Base-by-base conservation (phyloP, 92 coral and sea anemone genomes). In the Epizoanthus ramosus region DNA sequence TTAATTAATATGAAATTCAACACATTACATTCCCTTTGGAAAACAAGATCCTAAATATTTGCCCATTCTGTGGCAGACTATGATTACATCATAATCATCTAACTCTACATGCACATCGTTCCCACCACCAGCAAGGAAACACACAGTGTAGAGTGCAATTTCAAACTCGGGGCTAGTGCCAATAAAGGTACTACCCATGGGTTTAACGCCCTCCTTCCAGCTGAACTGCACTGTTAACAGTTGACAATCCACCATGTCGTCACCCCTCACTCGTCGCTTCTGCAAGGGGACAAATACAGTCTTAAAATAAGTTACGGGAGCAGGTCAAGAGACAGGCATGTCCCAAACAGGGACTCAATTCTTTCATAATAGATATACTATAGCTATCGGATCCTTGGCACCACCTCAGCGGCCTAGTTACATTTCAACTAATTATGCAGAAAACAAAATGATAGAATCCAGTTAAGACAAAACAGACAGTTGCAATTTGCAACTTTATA, bases 101-200 rank as follows among this genome's bases (percentile, higher is more conserved):
- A 97, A 82, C 70, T 97, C 98, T 18, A 97, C 84, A 60, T 87
- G 90, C 0, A 95, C 95, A 25, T 88, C 94, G 2, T 90, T 64
- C 0, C 93, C 91, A 4, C 87, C 80, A 8, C 95, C 97, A 13
- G 95, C 98, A 74, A 97, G 84, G 86, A 94, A 92, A 63, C 99
- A 97, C 19, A 97, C 92, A 5, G 99, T 97, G 66, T 97, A 97
- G 71, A 97, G 72, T 0, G 98, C 99, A 52, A 97, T 41, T 79
- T 97, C 99, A 73, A 97, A 97, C 88, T 97, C 99, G 2, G 99
- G 99, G 75, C 99, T 97, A 18, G 99, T 97, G 59, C 99, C 99
- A 16, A 97, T 97, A 75, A 97, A 97, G 3, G 95, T 88, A 80
- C 99, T 97, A 9, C 99, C 99, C n/a, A 94, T 79, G 6, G 99